Evolutionary conservation across 2,888 invertebrate species (phyloP).

Genomic region (Palloptera scutellata): DNA sequence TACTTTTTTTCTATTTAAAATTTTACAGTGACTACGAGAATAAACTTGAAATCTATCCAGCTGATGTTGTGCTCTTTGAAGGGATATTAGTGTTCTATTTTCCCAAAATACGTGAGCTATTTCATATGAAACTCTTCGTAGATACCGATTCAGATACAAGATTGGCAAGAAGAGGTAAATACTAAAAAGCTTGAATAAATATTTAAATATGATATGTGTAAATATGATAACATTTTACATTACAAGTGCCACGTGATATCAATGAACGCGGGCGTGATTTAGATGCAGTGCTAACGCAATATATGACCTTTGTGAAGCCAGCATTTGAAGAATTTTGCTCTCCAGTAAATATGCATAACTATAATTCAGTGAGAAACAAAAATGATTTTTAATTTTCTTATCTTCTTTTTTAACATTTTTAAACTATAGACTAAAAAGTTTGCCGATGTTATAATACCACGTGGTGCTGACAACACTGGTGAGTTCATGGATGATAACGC

Average conservation of each 20-base stretch:
- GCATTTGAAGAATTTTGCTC: constrained; percentile 99
- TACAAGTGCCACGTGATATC: constrained; percentile 88
- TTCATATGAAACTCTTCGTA: constrained; percentile 99
- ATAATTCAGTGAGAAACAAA: background rate
- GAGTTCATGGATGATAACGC: constrained; percentile 58
- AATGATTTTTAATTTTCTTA: constrained; percentile 4
- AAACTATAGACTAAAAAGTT: constrained; percentile 94
- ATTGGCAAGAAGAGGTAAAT: constrained; percentile 88
- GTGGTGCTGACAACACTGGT: constrained; percentile 98
- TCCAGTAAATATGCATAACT: constrained; percentile 73
- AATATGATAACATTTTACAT: constrained; percentile 44
- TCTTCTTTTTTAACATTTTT: background rate
- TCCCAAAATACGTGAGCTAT: constrained; percentile 90
- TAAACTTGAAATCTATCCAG: constrained; percentile 85
- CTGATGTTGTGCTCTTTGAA: constrained; percentile 96
- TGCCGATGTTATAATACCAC: constrained; percentile 98
- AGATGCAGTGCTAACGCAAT: constrained; percentile 94
- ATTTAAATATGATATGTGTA: background rate
- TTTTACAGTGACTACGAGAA: constrained; percentile 69
- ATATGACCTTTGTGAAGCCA: constrained; percentile 98
- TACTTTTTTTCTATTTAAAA: background rate
- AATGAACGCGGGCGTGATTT: constrained; percentile 93
- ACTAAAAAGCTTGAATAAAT: constrained; percentile 4
- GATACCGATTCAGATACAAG: constrained; percentile 99
- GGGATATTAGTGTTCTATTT: constrained; percentile 99